Conservation (phyloP, 2,797 vertebrate genomes). For the Darevskia mixta region DNA sequence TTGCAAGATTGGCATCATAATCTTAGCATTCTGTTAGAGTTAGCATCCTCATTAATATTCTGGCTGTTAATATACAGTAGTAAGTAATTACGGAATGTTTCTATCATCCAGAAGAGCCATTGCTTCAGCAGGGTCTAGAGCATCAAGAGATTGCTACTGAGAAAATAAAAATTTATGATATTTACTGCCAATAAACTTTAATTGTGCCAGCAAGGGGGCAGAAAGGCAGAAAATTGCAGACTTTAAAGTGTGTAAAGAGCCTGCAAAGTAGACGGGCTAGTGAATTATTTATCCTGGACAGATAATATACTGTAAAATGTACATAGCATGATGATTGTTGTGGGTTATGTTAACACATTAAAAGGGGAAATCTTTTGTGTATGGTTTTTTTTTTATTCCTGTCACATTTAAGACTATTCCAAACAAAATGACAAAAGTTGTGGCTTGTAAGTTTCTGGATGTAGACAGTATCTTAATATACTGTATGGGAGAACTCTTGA, state of each 20-base stretch:
- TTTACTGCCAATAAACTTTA: conserved; percentile 70
- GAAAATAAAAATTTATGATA: conserved; percentile 53
- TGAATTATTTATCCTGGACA: conserved; percentile 67
- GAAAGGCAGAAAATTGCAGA: conserved; percentile 70
- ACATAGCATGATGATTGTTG: conserved; percentile 63
- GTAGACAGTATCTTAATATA: conserved; percentile 2
- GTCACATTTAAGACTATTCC: conserved; percentile 64
- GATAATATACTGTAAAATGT: conserved; percentile 52
- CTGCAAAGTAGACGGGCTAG: conserved; percentile 54
- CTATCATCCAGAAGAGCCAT: conserved; percentile 39
- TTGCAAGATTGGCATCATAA: conserved; percentile 23
- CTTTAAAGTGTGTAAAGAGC: conserved; percentile 67
- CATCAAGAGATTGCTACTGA: conserved; percentile 48
- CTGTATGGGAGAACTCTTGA: not conserved
- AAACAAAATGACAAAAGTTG: conserved; percentile 17
- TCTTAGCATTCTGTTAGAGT: conserved; percentile 29
- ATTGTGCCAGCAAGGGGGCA: conserved; percentile 62
- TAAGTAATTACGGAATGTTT: conserved; percentile 49
- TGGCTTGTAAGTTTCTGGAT: conserved; percentile 31
- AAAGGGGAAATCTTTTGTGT: conserved; percentile 62
- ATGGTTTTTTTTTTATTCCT: conserved; percentile 44
- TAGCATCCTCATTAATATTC: conserved; percentile 53
- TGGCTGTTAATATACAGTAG: conserved; percentile 56
- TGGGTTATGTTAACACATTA: conserved; percentile 66
- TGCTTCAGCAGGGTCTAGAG: conserved; percentile 44